Base-by-base conservation (phyloP, 53 echinoderm and acorn worm genomes). In the Mesocentrotus franciscanus region DNA sequence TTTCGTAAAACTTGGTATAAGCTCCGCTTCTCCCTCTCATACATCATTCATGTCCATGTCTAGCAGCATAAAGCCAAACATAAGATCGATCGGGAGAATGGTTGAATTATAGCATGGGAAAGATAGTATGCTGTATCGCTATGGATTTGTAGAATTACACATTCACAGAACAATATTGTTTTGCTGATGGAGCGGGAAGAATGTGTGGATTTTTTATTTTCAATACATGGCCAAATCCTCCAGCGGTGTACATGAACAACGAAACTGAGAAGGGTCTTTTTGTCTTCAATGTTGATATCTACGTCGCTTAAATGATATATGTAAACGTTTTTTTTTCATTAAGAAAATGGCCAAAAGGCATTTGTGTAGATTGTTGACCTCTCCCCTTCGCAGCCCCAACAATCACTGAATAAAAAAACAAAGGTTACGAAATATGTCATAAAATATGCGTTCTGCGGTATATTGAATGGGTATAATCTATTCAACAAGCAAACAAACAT, bases 1-100 rank as follows among this genome's bases (percentile, higher is more conserved):
- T 90, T 90, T 90, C 90, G 61, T 59, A 60, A 90, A 90, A 90
- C 61, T 60, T 90, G 81, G 81, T 81, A 81, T 81, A 81, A 81
- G 81, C 36, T 42, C 18, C 42, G 39, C 4, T 81, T 22, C 42
- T 81, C 39, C 12, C 36, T 42, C 81, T 11, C 81, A 81, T 81
- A 81, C 42, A 81, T 81, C 81, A 81, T 81, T 81, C 81, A 42
- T 81, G 81, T 11, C 36, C 17, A 81, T 18, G 81, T 20, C 42
- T 81, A 33, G 81, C 42, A 29, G 81, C 22, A 30, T 76, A 33
- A 13, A 14, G 29, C 76, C 13, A 76, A 81, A 81, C 81, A 81
- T 81, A 7, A 42, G 42, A 81, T 81, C 9, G 18, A 17, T 81
- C 16, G 36, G 12, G 17, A 27, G 81, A 42, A 42, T 9, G 29